A percentile compares a stretch with the other conserved stretches of the same genome.
phyloP scores from a whole-genome alignment of 2,113 vertebrate genomes.

The Gopherus evgoodei region DNA sequence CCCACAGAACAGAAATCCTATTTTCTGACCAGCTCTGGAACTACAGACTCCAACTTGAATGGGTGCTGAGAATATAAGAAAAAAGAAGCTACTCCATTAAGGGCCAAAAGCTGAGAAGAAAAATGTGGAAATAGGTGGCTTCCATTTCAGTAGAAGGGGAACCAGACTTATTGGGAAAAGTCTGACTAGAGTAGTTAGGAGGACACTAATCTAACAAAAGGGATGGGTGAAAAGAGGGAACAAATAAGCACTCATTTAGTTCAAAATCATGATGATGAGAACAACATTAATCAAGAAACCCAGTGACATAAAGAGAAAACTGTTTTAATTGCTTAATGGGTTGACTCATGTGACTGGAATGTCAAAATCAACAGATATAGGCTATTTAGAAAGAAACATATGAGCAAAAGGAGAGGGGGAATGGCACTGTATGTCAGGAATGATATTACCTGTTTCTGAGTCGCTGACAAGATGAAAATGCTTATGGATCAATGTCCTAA shows the following conservation, averaged over 20 bases:
- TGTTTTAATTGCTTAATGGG: background rate
- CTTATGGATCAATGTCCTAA: background rate
- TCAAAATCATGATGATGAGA: background rate
- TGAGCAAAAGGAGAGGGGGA: background rate
- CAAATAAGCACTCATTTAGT: background rate
- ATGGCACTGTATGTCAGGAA: too few species aligned
- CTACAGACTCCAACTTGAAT: background rate
- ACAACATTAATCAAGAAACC: background rate
- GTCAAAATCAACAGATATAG: background rate
- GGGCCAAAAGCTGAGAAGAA: background rate
- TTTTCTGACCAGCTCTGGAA: background rate
- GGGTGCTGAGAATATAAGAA: background rate
- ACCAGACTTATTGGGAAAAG: background rate
- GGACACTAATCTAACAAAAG: background rate
- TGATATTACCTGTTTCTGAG: background rate
- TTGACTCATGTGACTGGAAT: background rate
- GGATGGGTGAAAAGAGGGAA: background rate
- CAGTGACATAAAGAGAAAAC: background rate
- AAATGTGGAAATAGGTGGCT: background rate
- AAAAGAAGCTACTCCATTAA: background rate
- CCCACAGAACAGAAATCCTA: background rate
- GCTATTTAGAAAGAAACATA: background rate
- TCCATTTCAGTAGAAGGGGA: background rate
- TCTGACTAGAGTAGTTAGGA: background rate
- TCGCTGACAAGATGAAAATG: background rate